Base-by-base conservation (phyloP, 2,888 invertebrate species). In the Dynastes hyllus region DNA sequence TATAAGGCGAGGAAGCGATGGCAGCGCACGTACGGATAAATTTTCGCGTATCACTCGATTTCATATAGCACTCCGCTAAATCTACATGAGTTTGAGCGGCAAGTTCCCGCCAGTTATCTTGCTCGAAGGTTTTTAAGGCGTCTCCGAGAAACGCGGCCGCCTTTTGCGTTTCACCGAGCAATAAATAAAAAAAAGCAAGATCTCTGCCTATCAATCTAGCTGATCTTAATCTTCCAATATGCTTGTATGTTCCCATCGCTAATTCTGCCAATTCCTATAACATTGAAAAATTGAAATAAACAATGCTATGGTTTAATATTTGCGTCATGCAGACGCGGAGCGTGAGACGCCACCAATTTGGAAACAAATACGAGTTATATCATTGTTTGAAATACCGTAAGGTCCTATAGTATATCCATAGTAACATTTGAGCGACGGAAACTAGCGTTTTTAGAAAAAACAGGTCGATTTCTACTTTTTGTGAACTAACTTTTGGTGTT, bases 211-310 rank as follows among this genome's bases (percentile, higher is more conserved):
- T 96, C 67, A 95, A 91, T 61, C 97, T 92, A 0, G 98, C 98
- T 76, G 95, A 97, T 83, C 97, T 92, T 84, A 93, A 90, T 6
- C 91, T 88, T 9, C 91, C 95, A 81, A 98, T 97, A 89, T 98
- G 98, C 86, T 98, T 98, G 87, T 96, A 98, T 0, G 98, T 98
- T 75, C 98, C 97, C 93, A 98, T 97, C 0, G 98, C 97, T 81
- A 98, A 89, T 88, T 98, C 98, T 0, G 97, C 96, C 79, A 98
- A 89, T 89, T 98, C 98, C 91, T 93, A 82, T 65, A 84, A 83
- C 8, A 45, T 80, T 53, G 9, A 63, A 80, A 81, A 78, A 83
- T 55, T 80, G 79, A 79, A 65, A 66, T 77, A 66, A 80, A 37
- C 5, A 37, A 37, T 37, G 6, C 32, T 37, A 5, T 37, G 0